Percentiles rank a stretch among this genome's conserved stretches.
Conservation (phyloP, 2,797 vertebrate genomes). For the Rhinoraja longicauda region DNA sequence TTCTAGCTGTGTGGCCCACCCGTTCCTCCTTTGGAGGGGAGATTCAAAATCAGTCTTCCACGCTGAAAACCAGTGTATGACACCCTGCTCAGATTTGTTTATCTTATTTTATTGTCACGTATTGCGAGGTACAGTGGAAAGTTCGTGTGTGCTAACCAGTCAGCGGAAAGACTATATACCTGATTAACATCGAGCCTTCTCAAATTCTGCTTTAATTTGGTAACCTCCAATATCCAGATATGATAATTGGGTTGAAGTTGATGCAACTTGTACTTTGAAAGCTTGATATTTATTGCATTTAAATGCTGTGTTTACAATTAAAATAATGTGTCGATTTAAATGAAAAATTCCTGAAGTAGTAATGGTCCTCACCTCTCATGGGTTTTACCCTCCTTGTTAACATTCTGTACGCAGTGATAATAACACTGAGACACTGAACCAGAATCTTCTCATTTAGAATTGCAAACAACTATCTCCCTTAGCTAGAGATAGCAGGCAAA, state of each 20-base stretch:
- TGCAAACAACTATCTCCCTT: not conserved
- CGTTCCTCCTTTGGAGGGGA: too few relatives aligned
- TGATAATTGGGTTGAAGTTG: not conserved
- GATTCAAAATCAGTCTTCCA: too few relatives aligned
- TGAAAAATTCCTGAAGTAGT: not conserved
- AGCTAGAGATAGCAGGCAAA: not conserved
- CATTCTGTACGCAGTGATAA: not conserved
- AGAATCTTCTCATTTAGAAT: not conserved
- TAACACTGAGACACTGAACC: not conserved
- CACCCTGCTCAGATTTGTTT: not conserved
- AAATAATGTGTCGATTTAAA: constrained; percentile 36
- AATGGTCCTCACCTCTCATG: not conserved
- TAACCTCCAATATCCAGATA: not conserved
- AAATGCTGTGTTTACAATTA: constrained; percentile 32
- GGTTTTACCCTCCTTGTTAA: not conserved
- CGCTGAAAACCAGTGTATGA: not conserved
- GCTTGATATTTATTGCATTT: constrained; percentile 10
- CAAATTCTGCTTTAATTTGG: constrained; percentile 7
- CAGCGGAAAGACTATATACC: too few relatives aligned
- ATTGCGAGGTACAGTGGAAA: too few relatives aligned
- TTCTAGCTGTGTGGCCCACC: too few relatives aligned
- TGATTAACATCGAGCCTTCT: too few relatives aligned
- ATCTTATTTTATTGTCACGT: too few relatives aligned
- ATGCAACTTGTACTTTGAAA: not conserved
- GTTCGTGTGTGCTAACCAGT: too few relatives aligned